Percentiles rank a stretch among this genome's conserved stretches.
Conservation (phyloP, 2,888 invertebrate genomes). For the Caenorhabditis panamensis region DNA sequence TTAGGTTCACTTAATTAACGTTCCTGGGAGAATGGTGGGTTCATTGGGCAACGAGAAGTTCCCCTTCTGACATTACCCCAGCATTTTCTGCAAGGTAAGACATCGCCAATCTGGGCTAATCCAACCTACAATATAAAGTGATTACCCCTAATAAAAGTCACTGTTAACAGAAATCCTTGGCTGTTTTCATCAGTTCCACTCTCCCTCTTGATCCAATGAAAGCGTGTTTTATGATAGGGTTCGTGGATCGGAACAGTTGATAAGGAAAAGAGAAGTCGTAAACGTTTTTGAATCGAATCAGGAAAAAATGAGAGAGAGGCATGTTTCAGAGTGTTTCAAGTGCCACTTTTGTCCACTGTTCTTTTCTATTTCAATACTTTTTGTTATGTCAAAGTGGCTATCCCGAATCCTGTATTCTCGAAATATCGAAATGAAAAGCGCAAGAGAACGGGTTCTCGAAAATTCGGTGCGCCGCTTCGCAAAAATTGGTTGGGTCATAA, state of each 20-base stretch:
- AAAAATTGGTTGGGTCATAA: slow-evolving; percentile 44
- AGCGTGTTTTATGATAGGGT: slow-evolving; percentile 50
- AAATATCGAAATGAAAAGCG: background rate
- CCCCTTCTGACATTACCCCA: too few relatives aligned
- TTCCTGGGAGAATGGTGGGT: too few relatives aligned
- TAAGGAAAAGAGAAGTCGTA: slow-evolving; percentile 33
- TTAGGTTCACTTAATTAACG: background rate
- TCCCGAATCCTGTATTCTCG: slow-evolving; percentile 12
- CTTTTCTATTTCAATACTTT: background rate
- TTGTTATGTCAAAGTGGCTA: background rate
- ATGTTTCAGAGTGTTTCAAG: slow-evolving; percentile 1
- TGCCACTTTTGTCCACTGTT: background rate
- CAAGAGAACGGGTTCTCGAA: slow-evolving; percentile 9
- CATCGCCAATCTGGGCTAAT: background rate
- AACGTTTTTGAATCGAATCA: slow-evolving; percentile 23
- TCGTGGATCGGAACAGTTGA: slow-evolving; percentile 51
- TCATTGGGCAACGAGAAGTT: too few relatives aligned
- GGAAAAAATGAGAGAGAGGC: background rate
- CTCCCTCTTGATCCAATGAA: slow-evolving; percentile 15
- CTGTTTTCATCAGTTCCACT: too few relatives aligned
- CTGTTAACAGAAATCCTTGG: too few relatives aligned
- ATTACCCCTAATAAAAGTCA: background rate
- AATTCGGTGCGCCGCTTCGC: background rate
- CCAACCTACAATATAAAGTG: background rate
- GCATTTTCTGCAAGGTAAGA: too few relatives aligned